Percentiles rank a stretch among this genome's conserved stretches.
Conservation (phyloP, 2,113 vertebrate genomes). For the Mormyrus lacerda region DNA sequence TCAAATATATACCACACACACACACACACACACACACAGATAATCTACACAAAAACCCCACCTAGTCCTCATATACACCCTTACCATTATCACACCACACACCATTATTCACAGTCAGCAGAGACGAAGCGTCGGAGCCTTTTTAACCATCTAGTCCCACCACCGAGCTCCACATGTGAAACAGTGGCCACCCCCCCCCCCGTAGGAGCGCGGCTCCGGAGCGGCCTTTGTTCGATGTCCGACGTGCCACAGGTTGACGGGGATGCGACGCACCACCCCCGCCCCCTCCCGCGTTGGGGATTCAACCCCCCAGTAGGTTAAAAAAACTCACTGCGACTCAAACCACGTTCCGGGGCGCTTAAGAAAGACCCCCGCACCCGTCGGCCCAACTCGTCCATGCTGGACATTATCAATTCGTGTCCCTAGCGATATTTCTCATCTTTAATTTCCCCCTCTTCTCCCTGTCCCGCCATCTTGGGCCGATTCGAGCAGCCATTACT, state of each 20-base stretch:
- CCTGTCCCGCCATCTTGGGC: slow-evolving; percentile 82
- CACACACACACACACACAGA: neutral
- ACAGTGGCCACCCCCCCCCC: neutral
- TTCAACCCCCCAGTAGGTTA: neutral
- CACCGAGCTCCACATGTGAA: neutral
- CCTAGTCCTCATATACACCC: neutral
- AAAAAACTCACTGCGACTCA: neutral
- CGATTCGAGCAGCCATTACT: slow-evolving; percentile 80
- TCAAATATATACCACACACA: neutral
- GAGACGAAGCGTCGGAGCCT: neutral
- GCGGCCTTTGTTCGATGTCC: slow-evolving; percentile 54
- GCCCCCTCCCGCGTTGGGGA: neutral
- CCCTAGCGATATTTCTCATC: slow-evolving; percentile 33
- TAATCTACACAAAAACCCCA: neutral
- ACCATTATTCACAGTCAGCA: neutral
- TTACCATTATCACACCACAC: neutral
- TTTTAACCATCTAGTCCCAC: too few species aligned
- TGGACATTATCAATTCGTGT: neutral
- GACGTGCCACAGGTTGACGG: slow-evolving; percentile 66
- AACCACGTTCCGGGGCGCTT: neutral
- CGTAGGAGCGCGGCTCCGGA: neutral
- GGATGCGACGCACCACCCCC: slow-evolving; percentile 24
- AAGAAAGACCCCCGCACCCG: neutral
- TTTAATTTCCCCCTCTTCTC: slow-evolving; percentile 53
- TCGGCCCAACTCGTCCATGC: neutral